A percentile compares a stretch with the other conserved stretches of the same genome.
Evolutionary conservation across 2,888 invertebrate species (phyloP).

Genomic region (Conchocele bisecta): DNA sequence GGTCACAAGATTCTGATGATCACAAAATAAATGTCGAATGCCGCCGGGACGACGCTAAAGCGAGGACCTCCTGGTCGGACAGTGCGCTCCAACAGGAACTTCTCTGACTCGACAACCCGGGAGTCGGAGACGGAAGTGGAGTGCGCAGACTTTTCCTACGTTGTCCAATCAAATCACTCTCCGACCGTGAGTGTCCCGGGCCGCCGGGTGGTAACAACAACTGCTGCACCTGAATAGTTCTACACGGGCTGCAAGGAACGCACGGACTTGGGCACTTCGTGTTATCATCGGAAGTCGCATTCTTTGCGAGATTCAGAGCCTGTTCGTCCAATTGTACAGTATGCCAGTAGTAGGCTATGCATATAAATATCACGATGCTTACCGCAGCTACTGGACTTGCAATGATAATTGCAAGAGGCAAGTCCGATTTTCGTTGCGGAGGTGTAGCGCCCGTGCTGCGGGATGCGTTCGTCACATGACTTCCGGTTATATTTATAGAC

Average conservation of each 20-base stretch:
- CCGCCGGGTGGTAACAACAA: conserved; percentile 1
- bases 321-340: conserved; percentile 71
- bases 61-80: conserved; percentile 73
- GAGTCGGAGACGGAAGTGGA: conserved; percentile 42
- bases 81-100: conserved; percentile 64
- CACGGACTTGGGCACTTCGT: conserved; percentile 35
- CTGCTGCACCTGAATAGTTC: conserved; percentile 1
- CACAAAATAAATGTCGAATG: conserved; percentile 74
- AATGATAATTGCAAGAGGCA: conserved; percentile 72
- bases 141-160: conserved; percentile 42
- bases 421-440: conserved; percentile 29
- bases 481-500: no score
- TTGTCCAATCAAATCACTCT: conserved; percentile 30
- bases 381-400: conserved; percentile 75
- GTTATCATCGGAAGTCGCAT: conserved; percentile 63
- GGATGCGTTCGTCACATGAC: not conserved
- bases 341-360: conserved; percentile 74
- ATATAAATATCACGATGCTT: conserved; percentile 74
- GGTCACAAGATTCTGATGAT: no score
- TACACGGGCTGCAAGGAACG: conserved; percentile 25
- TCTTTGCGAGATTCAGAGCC: conserved; percentile 71
- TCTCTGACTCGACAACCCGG: conserved; percentile 47
- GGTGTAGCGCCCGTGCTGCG: not conserved
- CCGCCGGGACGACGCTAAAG: conserved; percentile 66
- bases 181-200: conserved; percentile 20